Conservation (phyloP, 2,113 vertebrate genomes). For the Mesocricetus auratus region DNA sequence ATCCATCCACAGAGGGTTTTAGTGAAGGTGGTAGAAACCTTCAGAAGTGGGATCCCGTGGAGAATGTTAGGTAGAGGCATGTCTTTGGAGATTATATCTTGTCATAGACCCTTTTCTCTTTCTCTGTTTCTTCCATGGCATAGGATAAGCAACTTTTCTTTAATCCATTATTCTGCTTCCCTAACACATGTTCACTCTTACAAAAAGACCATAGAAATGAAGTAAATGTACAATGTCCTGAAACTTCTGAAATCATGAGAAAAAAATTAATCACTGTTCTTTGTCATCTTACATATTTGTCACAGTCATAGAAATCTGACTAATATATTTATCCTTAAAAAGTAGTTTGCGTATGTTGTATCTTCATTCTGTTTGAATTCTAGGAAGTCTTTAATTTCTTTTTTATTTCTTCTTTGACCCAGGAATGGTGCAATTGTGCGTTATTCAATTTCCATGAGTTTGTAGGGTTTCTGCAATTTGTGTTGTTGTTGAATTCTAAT, state of each 20-base stretch:
- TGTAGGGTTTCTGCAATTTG: too few species aligned
- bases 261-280: background rate
- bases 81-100: background rate
- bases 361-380: too few species aligned
- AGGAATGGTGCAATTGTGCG: too few species aligned
- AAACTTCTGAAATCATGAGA: background rate
- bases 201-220: background rate
- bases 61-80: background rate
- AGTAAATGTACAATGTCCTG: background rate
- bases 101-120: background rate
- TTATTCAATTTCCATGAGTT: too few species aligned
- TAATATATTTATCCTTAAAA: background rate
- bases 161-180: background rate
- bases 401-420: too few species aligned
- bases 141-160: background rate
- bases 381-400: too few species aligned
- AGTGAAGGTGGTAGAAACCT: background rate
- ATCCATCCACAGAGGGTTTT: background rate
- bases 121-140: background rate
- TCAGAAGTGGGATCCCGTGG: background rate
- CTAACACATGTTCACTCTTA: background rate
- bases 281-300: background rate
- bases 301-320: background rate
- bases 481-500: too few species aligned
- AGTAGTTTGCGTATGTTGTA: too few species aligned